phyloP scores from a whole-genome alignment of 2,113 vertebrate genomes.

The Pangasianodon gigas region DNA sequence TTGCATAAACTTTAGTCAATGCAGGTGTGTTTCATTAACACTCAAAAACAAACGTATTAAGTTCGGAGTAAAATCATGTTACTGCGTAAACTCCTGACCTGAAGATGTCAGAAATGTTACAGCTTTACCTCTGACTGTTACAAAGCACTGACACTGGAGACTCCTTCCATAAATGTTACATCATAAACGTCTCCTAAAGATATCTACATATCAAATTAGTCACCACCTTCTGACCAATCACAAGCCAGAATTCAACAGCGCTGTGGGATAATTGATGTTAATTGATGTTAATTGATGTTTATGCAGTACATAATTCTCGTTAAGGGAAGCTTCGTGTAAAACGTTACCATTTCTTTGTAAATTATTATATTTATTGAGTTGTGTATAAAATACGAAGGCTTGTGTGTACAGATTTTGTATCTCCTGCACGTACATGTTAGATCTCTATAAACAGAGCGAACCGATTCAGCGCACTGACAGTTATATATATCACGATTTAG shows the following conservation, averaged over 20 bases:
- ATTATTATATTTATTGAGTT: constrained; percentile 29
- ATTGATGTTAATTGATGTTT: neutral
- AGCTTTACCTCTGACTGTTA: neutral
- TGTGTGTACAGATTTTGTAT: constrained; percentile 54
- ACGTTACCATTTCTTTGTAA: constrained; percentile 16
- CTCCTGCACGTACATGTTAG: constrained; percentile 14
- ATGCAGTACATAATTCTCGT: neutral
- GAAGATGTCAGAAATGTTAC: too few species aligned
- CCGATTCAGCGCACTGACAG: neutral
- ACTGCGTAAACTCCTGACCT: neutral
- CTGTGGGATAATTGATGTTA: neutral
- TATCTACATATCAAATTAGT: neutral
- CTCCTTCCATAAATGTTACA: neutral
- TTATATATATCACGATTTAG: constrained; percentile 31
- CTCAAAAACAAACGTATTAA: neutral
- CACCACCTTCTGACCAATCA: neutral
- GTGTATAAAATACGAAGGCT: constrained; percentile 18
- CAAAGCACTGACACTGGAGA: neutral
- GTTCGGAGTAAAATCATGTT: neutral
- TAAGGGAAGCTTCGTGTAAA: neutral
- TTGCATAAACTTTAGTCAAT: neutral
- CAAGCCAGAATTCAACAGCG: neutral
- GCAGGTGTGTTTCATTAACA: neutral
- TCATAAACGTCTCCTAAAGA: neutral
- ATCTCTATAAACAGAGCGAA: constrained; percentile 13